A percentile compares a stretch with the other conserved stretches of the same genome.
Conservation (phyloP, 2,888 invertebrate species). For the Tricholauxania praeusta region DNA sequence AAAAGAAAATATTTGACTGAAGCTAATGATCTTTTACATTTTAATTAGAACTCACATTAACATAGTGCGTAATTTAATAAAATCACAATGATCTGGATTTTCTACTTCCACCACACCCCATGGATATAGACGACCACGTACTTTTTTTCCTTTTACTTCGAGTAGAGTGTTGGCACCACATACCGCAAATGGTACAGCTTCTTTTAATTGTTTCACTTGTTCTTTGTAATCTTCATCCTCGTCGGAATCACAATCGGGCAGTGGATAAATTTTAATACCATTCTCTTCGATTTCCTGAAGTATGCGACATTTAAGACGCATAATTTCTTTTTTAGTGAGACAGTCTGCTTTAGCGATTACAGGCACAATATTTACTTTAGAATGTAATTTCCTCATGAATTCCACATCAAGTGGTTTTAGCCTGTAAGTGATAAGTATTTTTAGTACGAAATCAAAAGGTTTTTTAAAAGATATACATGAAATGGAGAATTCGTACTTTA, state of each 20-base stretch:
- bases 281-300: constrained; percentile 92
- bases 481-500: no score
- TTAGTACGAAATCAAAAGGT: background rate
- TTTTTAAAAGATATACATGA: background rate
- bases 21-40: background rate
- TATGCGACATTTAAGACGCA: constrained; percentile 85
- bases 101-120: constrained; percentile 99
- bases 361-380: constrained; percentile 96
- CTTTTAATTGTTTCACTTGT: constrained; percentile 90
- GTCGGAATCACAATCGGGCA: constrained; percentile 94
- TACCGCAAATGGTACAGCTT: constrained; percentile 98
- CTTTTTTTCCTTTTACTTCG: constrained; percentile 93
- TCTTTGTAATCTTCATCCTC: constrained; percentile 98
- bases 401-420: constrained; percentile 94
- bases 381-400: constrained; percentile 96
- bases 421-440: constrained; percentile 67
- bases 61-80: constrained; percentile 96
- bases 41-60: constrained; percentile 77
- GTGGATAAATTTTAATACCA: constrained; percentile 93
- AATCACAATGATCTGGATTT: constrained; percentile 98
- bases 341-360: constrained; percentile 98
- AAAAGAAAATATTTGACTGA: constrained; percentile 4
- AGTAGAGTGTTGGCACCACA: constrained; percentile 92
- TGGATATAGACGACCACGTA: constrained; percentile 94
- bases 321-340: constrained; percentile 91